phyloP scores from a whole-genome alignment of 2,888 invertebrate species.

The Heliconius ismenius region DNA sequence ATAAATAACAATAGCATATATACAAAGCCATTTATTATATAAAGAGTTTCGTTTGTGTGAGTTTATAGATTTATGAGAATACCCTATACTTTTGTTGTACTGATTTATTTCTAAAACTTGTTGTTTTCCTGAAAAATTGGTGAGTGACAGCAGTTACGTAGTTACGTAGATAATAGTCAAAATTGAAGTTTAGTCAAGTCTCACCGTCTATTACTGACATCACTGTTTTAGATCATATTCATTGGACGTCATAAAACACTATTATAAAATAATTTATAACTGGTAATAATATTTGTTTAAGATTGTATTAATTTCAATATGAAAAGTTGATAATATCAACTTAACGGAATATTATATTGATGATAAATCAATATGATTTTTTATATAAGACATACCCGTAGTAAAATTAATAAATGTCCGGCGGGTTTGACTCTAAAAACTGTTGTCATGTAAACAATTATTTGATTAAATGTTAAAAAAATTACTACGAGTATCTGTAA shows the following conservation, averaged over 20 bases:
- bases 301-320: not conserved
- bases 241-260: conserved; percentile 24
- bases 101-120: conserved; percentile 35
- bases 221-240: conserved; percentile 26
- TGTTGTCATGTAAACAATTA: conserved; percentile 18
- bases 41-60: conserved; percentile 47
- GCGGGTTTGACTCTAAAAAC: conserved; percentile 8
- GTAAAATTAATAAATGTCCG: conserved; percentile 16
- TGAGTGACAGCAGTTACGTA: conserved; percentile 41
- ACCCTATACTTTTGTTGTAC: conserved; percentile 37
- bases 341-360: not conserved
- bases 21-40: conserved; percentile 52
- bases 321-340: not conserved
- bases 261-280: conserved; percentile 1
- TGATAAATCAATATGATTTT: not conserved
- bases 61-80: conserved; percentile 44
- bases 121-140: conserved; percentile 33
- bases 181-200: conserved; percentile 47
- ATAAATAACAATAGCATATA: conserved; percentile 50
- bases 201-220: conserved; percentile 32
- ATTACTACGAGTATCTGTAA: not conserved
- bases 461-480: conserved; percentile 11
- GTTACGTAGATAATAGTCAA: conserved; percentile 45
- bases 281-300: not conserved
- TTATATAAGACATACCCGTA: not conserved